A percentile compares a stretch with the other conserved stretches of the same genome.
These are phyloP conservation scores for Hemibagrus guttatus DNA, from an alignment of 2,797 vertebrate species.

Conservation along the genomic window DNA sequence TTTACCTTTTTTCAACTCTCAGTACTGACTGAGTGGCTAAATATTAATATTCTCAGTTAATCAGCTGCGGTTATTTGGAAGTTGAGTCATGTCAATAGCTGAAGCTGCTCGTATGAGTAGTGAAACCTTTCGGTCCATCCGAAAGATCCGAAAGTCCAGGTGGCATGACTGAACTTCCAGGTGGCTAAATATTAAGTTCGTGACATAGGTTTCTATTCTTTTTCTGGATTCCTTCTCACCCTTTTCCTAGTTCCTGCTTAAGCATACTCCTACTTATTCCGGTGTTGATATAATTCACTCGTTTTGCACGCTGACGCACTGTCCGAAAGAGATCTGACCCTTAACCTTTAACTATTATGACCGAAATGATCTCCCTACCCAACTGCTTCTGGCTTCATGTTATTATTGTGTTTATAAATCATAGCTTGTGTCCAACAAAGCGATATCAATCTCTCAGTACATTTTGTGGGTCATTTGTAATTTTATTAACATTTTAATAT, in stretches of 20 bases:
- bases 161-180: no score
- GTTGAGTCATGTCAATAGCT: no score
- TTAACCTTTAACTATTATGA: background rate
- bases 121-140: no score
- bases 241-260: background rate
- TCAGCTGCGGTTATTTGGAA: no score
- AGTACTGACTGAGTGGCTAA: background rate
- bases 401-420: background rate
- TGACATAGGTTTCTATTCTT: background rate
- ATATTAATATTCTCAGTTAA: background rate
- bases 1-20: background rate
- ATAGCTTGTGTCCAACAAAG: background rate
- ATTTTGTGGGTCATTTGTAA: constrained; percentile 74
- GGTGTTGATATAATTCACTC: background rate
- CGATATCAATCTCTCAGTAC: constrained; percentile 37
- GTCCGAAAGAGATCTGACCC: background rate
- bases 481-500: constrained; percentile 78
- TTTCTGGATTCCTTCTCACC: background rate
- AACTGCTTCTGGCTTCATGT: background rate
- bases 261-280: background rate
- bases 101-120: no score
- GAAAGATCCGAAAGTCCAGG: no score
- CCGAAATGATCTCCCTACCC: background rate
- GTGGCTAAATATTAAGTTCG: background rate
- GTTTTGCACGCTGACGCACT: background rate